A percentile compares a stretch with the other conserved stretches of the same genome.
Conservation (phyloP, 2,797 vertebrate species). For the Picus viridis region DNA sequence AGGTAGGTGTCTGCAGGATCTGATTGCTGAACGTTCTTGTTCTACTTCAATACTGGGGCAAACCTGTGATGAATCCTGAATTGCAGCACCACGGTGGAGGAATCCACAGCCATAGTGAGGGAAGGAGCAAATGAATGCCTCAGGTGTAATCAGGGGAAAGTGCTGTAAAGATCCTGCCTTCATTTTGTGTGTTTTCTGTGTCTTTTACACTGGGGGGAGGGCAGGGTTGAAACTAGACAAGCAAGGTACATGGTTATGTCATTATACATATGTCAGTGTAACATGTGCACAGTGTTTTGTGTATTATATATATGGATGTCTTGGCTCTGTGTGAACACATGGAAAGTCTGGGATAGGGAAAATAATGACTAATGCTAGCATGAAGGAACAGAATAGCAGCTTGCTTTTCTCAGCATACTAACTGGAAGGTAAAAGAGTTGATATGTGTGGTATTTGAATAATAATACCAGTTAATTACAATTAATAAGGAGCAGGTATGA, state of each 20-base stretch:
- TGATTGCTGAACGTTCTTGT: rapidly evolving
- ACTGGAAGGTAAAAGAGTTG: background rate
- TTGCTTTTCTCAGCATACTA: background rate
- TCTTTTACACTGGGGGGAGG: background rate
- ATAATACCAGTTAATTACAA: background rate
- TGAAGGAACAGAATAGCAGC: background rate
- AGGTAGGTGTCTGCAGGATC: rapidly evolving
- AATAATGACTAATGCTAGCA: background rate
- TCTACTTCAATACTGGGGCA: rapidly evolving
- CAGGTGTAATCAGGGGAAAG: background rate
- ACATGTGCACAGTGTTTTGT: background rate
- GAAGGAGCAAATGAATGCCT: background rate
- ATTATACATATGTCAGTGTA: background rate
- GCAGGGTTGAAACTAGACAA: background rate
- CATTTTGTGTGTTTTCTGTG: background rate
- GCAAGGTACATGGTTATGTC: background rate
- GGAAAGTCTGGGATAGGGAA: background rate
- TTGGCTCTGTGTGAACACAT: rapidly evolving
- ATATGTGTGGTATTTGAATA: background rate
- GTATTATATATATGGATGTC: too few species aligned
- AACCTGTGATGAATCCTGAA: rapidly evolving
- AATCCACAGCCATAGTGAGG: background rate
- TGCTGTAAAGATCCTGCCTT: rapidly evolving
- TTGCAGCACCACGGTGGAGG: background rate
- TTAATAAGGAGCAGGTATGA: background rate